Conservation (phyloP, 2,888 invertebrate genomes). For the Nasonovia ribisnigri region DNA sequence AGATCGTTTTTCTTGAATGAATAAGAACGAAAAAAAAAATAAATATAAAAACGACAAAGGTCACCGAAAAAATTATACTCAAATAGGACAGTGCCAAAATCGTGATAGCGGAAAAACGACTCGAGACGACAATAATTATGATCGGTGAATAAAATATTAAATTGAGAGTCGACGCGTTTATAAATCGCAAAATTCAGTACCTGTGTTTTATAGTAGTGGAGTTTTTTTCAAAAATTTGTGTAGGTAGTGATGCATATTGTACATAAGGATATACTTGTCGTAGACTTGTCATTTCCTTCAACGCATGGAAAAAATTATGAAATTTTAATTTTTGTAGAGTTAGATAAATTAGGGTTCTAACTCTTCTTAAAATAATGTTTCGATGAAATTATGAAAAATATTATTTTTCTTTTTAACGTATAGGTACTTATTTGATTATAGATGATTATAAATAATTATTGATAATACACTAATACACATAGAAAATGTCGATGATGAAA, state of each 20-base stretch:
- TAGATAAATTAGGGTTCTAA: no score
- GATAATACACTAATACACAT: no score
- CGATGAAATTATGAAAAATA: no score
- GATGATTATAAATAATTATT: no score
- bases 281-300: not conserved
- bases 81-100: not conserved
- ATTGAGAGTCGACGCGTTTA: not conserved
- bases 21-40: not conserved
- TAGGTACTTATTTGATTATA: no score
- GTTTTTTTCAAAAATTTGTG: not conserved
- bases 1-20: not conserved
- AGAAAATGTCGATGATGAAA: no score
- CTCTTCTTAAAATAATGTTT: no score
- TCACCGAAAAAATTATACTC: not conserved
- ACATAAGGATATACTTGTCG: not conserved
- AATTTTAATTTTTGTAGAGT: not conserved
- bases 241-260: not conserved
- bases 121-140: not conserved
- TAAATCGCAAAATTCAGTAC: not conserved
- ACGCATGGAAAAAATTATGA: not conserved
- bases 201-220: not conserved
- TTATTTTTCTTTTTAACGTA: no score
- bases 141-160: not conserved
- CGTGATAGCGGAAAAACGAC: not conserved
- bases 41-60: not conserved